Evolutionary conservation across 2,888 invertebrate genomes (phyloP).

Genomic region (Dione vanillae): DNA sequence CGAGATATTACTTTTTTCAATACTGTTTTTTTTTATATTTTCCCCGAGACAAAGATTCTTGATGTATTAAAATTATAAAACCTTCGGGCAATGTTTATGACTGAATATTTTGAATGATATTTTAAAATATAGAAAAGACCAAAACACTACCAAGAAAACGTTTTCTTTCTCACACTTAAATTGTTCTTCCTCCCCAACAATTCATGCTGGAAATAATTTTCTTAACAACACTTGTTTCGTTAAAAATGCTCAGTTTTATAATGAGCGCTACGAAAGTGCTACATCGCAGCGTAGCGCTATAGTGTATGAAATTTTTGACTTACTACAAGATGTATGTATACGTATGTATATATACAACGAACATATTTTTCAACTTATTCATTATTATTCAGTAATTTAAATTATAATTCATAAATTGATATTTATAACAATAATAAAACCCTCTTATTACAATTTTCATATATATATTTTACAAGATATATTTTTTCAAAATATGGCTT

Average conservation of each 20-base stretch:
- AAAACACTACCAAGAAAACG: background rate
- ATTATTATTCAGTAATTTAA: too few species aligned
- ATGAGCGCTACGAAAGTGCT: conserved; percentile 40
- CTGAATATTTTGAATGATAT: background rate
- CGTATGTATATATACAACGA: too few species aligned
- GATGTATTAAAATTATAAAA: conserved; percentile 13
- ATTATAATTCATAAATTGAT: too few species aligned
- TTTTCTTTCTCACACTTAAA: conserved; percentile 14
- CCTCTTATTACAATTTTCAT: too few species aligned
- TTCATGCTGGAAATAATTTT: conserved; percentile 40
- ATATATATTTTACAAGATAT: too few species aligned
- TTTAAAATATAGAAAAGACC: conserved; percentile 4
- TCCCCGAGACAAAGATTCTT: conserved; percentile 3
- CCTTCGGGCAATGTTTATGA: background rate
- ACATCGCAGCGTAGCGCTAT: conserved; percentile 26
- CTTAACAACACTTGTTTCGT: conserved; percentile 41
- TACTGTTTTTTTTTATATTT: conserved; percentile 3
- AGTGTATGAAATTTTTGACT: background rate
- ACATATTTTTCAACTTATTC: too few species aligned
- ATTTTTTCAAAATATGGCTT: too few species aligned
- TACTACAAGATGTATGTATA: too few species aligned
- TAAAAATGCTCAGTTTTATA: conserved; percentile 42
- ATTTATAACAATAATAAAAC: too few species aligned
- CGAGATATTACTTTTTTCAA: conserved; percentile 19
- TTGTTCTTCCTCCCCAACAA: conserved; percentile 28